Conservation (phyloP, 2,797 vertebrate genomes). For the Anas capensis region DNA sequence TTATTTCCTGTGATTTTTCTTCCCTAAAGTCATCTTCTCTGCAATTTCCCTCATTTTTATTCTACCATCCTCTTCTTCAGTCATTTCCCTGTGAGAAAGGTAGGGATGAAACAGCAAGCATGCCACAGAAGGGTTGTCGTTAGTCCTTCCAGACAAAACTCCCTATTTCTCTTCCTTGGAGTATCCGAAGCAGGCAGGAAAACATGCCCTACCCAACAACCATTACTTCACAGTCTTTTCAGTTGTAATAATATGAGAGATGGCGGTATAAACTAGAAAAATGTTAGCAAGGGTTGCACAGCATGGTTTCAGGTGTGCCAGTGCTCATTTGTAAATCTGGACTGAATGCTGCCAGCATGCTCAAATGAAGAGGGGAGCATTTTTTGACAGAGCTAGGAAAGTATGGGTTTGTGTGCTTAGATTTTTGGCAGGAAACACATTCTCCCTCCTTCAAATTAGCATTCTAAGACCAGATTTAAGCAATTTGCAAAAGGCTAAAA, state of each 20-base stretch:
- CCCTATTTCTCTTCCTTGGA: not conserved
- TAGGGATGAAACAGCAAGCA: accelerated
- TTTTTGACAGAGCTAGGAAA: not conserved
- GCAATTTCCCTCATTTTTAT: not conserved
- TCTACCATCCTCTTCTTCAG: not conserved
- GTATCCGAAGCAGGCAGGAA: not conserved
- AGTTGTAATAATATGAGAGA: not conserved
- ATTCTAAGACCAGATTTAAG: not conserved
- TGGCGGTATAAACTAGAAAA: not conserved
- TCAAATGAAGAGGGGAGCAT: not conserved
- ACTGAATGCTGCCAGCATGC: not conserved
- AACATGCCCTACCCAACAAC: not conserved
- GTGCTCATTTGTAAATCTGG: not conserved
- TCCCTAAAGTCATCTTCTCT: not conserved
- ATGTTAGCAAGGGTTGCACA: not conserved
- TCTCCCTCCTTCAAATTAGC: not conserved
- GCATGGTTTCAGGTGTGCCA: not conserved
- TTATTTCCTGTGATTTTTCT: not conserved
- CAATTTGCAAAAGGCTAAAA: not conserved
- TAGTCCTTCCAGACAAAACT: not conserved
- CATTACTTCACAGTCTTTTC: not conserved
- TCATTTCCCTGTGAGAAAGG: not conserved
- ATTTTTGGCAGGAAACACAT: not conserved
- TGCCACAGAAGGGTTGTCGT: not conserved
- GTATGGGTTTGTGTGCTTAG: not conserved